Evolutionary conservation across 2,113 vertebrate species (phyloP).

Genomic region (Mohoua ochrocephala): DNA sequence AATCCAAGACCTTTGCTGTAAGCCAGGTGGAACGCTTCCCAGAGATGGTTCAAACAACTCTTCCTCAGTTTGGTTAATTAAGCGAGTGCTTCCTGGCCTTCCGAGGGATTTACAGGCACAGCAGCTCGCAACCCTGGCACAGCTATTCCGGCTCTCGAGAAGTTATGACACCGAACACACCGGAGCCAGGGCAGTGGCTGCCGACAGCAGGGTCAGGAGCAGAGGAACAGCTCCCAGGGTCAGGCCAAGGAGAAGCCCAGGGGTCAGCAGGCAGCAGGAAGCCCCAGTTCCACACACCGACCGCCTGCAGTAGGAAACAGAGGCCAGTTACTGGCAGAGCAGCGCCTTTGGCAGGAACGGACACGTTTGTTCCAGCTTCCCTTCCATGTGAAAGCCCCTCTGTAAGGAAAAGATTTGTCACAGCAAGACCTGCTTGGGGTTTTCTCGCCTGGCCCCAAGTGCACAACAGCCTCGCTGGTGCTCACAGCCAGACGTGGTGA

Average conservation of each 20-base stretch:
- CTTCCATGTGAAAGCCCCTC: not conserved
- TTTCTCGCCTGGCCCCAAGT: not conserved
- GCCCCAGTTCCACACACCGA: not conserved
- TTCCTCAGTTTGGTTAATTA: not conserved
- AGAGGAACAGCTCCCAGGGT: not conserved
- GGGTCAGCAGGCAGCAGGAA: slow-evolving; percentile 9
- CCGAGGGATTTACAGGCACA: not conserved
- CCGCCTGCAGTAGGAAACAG: not conserved
- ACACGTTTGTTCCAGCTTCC: slow-evolving; percentile 15
- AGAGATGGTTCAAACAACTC: not conserved
- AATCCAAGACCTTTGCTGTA: not conserved
- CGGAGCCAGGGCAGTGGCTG: not conserved
- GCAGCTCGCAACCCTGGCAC: not conserved
- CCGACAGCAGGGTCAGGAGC: not conserved
- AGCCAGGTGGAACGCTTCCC: not conserved
- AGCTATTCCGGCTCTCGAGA: not conserved
- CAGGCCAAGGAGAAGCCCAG: not conserved
- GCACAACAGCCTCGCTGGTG: not conserved
- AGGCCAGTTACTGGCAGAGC: not conserved
- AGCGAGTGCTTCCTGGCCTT: not conserved
- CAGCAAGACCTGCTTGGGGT: not conserved
- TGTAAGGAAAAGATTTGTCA: not conserved
- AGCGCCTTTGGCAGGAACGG: not conserved
- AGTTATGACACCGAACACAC: not conserved
- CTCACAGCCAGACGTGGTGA: accelerated